Evolutionary conservation across 1,140 invertebrate species (phyloP).

Genomic region (Sinonovacula constricta): DNA sequence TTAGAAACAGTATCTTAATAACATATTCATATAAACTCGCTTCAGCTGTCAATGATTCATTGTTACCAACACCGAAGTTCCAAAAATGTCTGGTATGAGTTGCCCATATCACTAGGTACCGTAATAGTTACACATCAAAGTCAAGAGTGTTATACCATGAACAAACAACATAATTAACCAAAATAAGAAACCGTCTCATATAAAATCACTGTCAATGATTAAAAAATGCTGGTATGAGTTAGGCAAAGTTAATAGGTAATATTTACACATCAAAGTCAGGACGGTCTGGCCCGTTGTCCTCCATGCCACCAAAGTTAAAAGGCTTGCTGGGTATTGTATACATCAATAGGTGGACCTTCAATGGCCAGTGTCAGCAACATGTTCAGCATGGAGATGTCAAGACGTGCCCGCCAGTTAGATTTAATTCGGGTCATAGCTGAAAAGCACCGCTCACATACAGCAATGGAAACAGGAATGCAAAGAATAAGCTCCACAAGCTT

Average conservation of each 20-base stretch:
- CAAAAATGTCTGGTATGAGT: no score
- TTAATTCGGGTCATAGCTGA: constrained; percentile 21
- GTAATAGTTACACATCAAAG: no score
- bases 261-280: constrained; percentile 9
- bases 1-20: constrained; percentile 1
- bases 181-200: no score
- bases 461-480: no score
- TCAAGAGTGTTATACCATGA: no score
- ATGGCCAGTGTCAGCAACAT: constrained; percentile 8
- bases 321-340: constrained; percentile 23
- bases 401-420: neutral
- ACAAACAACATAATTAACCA: no score
- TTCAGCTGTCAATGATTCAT: neutral
- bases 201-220: no score
- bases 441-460: constrained; percentile 24
- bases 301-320: constrained; percentile 38
- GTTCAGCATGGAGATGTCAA: neutral
- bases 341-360: constrained; percentile 12
- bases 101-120: no score
- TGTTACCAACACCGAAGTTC: no score
- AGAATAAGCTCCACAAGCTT: constrained; percentile 14
- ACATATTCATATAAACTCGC: neutral
- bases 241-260: neutral
- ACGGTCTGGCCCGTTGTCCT: constrained; percentile 27
- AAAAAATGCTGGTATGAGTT: neutral